Evolutionary conservation across 2,888 invertebrate genomes (phyloP).

Genomic region (Malachius bipustulatus): DNA sequence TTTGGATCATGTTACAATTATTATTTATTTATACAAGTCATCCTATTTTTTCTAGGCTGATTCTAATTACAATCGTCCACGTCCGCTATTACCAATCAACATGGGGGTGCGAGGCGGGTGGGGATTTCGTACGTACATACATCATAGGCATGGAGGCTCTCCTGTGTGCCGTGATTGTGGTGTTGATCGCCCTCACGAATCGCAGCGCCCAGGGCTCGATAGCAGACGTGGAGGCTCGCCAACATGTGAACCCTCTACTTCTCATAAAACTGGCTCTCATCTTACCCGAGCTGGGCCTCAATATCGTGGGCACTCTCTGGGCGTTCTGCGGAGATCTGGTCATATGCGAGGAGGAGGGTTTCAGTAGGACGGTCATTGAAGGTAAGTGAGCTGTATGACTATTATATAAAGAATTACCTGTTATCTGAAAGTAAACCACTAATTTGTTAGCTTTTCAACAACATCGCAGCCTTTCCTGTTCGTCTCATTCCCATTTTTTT

Average conservation of each 20-base stretch:
- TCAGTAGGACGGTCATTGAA: slow-evolving; percentile 61
- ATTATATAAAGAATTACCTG: too few species aligned
- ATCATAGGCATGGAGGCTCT: slow-evolving; percentile 58
- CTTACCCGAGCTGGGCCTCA: slow-evolving; percentile 66
- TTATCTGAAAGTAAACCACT: too few species aligned
- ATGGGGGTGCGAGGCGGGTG: slow-evolving; percentile 58
- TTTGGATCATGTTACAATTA: too few species aligned
- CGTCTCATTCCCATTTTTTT: too few species aligned
- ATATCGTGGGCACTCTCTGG: slow-evolving; percentile 73
- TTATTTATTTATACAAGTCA: slow-evolving; percentile 1
- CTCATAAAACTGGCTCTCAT: slow-evolving; percentile 62
- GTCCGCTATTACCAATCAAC: slow-evolving; percentile 42
- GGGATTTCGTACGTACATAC: slow-evolving; percentile 58
- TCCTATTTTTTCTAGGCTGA: slow-evolving; percentile 25
- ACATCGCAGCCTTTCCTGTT: too few species aligned
- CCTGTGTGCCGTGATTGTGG: slow-evolving; percentile 49
- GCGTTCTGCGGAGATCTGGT: slow-evolving; percentile 56
- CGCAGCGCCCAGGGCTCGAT: slow-evolving; percentile 69
- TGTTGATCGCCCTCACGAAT: slow-evolving; percentile 53
- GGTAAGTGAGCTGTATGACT: too few species aligned
- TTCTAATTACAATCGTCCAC: slow-evolving; percentile 28
- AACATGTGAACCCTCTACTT: slow-evolving; percentile 57
- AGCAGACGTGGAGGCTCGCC: slow-evolving; percentile 57
- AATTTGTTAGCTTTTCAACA: too few species aligned
- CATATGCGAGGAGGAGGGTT: slow-evolving; percentile 54